Conservation (phyloP, 2,113 vertebrate genomes). For the Lagopus muta region DNA sequence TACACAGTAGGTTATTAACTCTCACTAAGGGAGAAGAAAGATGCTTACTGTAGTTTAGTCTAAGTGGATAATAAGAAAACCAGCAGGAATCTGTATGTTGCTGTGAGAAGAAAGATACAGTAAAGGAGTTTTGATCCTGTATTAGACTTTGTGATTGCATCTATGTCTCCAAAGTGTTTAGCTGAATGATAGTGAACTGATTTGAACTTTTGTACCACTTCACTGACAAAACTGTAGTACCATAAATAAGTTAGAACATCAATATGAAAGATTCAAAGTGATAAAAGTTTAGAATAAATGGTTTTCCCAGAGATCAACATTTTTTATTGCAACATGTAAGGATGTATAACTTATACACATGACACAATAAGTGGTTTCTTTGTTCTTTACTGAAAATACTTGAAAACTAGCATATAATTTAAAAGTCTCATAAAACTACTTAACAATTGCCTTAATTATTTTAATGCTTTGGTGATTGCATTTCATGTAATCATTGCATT, state of each 20-base stretch:
- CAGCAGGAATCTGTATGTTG: not conserved
- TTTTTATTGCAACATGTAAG: not conserved
- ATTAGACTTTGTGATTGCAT: constrained; percentile 2
- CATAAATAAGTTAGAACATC: not conserved
- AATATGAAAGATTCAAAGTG: not conserved
- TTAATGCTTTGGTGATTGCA: not conserved
- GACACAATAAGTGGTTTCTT: accelerated
- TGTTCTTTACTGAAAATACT: not conserved
- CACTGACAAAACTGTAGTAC: not conserved
- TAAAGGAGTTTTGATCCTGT: not conserved
- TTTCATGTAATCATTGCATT: not conserved
- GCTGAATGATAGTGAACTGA: not conserved
- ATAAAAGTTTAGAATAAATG: not conserved
- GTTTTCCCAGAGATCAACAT: not conserved
- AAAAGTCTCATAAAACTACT: not conserved
- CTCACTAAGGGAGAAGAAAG: not conserved
- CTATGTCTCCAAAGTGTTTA: not conserved
- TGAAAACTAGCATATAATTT: not conserved
- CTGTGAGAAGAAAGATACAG: not conserved
- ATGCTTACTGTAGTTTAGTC: not conserved
- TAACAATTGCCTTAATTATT: not conserved
- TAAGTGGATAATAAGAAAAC: not conserved
- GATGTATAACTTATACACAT: not conserved
- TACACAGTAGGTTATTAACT: not conserved
- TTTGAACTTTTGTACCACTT: not conserved